These are phyloP conservation scores for Adoxophyes honmai DNA, from an alignment of 1,140 invertebrate genomes.

Conservation along the genomic window DNA sequence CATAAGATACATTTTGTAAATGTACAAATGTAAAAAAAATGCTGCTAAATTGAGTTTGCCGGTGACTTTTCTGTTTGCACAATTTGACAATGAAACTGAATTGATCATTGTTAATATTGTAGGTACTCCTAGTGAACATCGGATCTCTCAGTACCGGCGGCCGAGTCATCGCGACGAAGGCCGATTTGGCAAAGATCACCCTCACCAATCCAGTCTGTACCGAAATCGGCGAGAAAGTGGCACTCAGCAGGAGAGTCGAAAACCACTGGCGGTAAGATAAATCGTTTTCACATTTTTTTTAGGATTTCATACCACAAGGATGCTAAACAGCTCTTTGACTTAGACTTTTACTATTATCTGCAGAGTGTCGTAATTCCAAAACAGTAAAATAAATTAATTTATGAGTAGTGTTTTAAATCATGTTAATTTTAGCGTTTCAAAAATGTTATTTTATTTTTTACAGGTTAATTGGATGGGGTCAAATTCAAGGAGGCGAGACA, in stretches of 20 bases:
- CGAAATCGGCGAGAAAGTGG: conserved; percentile 99
- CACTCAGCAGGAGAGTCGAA: conserved; percentile 97
- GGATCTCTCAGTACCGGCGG: conserved; percentile 99
- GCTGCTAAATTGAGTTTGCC: no score
- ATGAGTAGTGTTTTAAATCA: no score
- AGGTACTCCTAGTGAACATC: conserved; percentile 97
- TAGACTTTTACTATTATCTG: no score
- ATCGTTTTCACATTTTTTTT: no score
- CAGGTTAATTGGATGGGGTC: conserved; percentile 97
- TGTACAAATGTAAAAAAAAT: no score
- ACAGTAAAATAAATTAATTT: no score
- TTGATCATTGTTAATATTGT: conserved; percentile 31
- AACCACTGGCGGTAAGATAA: conserved; percentile 96
- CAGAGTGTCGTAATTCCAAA: no score
- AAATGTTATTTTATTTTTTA: conserved; percentile 41
- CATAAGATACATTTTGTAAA: no score
- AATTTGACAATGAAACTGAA: conserved; percentile 11
- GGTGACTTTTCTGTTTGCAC: conserved; percentile 1
- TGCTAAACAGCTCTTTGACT: no score
- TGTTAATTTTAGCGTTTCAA: no score
- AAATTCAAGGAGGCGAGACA: conserved; percentile 94
- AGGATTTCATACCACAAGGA: no score
- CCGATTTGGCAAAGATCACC: conserved; percentile 98
- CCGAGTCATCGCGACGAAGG: conserved; percentile 95
- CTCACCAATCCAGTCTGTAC: conserved; percentile 99